Base-by-base conservation (phyloP, 2,888 invertebrate species). In the Callinectes sapidus region DNA sequence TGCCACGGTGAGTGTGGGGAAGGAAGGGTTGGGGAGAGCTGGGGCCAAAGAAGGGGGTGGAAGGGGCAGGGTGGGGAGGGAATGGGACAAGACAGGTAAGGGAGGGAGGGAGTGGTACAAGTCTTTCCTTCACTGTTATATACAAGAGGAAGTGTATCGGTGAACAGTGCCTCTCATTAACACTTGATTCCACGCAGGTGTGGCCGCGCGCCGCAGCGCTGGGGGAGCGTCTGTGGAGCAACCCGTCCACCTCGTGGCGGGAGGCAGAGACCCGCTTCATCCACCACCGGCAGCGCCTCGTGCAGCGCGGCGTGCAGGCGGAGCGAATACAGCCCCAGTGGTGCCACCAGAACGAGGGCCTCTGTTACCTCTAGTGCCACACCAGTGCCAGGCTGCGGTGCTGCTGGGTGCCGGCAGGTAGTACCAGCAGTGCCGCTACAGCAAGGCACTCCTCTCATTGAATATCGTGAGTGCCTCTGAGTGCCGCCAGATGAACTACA, bases 201-300 rank as follows among this genome's bases (percentile, higher is more conserved):
- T 98, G 98, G 98, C 98, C 98, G 5, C 96, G 98, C 95, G 97
- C 97, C 2, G 97, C 98, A 90, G 98, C 98, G 0, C 95, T 98
- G 95, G 98, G 97, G 0, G 98, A 98, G 96, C 96, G 98, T 8
- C 96, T 98, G 88, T 98, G 98, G 98, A 96, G 97, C 0, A 97
- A 98, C 95, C 98, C 98, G 0, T 96, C 96, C 94, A 54, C 35
- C 39, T 39, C n/a, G 88, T 98, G 98, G 98, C 96, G 97, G 0
- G 97, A 98, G 95, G 98, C 98, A 0, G 98, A 98, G 95, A 96
- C 97, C 23, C 96, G 98, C 91, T 97, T 98, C 96, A 96, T 98
- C 87, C 96, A 97, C 92, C 96, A 97, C 92, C 97, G 98, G 28
- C 97, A 98, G 95, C 96, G 98, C 89, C 96, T 98, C 89, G 96